Evolutionary conservation across 2,888 invertebrate species (phyloP), one percentile per base, ranked within the genome.

Genomic region (Nemotelus nigrinus): DNA sequence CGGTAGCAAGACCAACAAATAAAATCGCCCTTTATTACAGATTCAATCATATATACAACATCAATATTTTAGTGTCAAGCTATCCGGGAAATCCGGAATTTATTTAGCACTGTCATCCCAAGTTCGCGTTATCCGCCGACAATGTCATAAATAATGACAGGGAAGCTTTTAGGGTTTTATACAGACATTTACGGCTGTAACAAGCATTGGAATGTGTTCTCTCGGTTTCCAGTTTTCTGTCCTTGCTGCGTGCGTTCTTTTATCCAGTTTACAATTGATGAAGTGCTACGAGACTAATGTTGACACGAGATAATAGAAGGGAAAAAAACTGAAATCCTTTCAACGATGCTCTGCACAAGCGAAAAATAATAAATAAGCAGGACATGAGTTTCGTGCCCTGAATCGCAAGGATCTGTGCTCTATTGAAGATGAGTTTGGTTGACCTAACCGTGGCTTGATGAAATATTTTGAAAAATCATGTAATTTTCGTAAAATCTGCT

Each of bases 281-380:
- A 48, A 72, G 72, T 72, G 47, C 72, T 39, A 10, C 3, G 39
- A n/a, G 72, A 72, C 58, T 72, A 60, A 72, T 57, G 58, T 58
- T 72, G 72, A 72, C 72, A 72, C 47, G 72, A 58, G 72, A 72
- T 72, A 72, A 72, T 72, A 58, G 41, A 53, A 50, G 39, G 41
- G 8, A 41, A 3, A 5, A 63, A 63, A 41, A 43, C 39, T 63
- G 63, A 63, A 63, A 43, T 10, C 63, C 63, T 63, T 63, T 63
- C 25, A 25, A 25, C 25, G 25, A 25, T 25, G 25, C 25, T 25
- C 25, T 25, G 25, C 25, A 25, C 25, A 25, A 25, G 25, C 25
- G 25, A 25, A 25, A 25, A 25, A 25, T 25, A 25, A 25, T 25
- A 25, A 25, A 25, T 25, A 25, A 25, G 25, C 25, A 25, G 25